These are phyloP conservation scores for Gymnorhina tibicen DNA, from an alignment of 2,113 vertebrate species.

Conservation along the genomic window DNA sequence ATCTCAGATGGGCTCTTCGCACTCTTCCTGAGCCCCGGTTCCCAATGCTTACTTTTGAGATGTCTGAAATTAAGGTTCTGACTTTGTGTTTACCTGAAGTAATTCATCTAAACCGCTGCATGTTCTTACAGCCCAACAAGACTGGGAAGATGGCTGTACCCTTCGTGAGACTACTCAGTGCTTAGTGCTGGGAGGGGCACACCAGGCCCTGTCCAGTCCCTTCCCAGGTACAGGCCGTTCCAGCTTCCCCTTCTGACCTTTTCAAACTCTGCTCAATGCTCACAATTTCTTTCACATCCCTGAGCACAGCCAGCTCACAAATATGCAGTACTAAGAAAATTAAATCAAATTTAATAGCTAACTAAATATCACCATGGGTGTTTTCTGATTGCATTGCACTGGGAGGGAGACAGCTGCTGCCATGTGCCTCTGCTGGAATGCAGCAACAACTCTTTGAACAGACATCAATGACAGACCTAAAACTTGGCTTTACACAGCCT, in stretches of 20 bases:
- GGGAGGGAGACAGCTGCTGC: not conserved
- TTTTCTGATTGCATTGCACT: not conserved
- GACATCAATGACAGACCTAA: not conserved
- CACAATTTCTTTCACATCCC: not conserved
- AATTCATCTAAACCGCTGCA: not conserved
- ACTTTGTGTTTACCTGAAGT: not conserved
- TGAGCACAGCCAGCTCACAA: not conserved
- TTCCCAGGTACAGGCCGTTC: not conserved
- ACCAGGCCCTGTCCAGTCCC: not conserved
- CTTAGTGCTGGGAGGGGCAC: not conserved
- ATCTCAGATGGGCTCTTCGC: not conserved
- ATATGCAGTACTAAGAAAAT: constrained; percentile 10
- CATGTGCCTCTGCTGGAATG: not conserved
- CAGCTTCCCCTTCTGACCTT: not conserved
- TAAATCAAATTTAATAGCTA: constrained; percentile 41
- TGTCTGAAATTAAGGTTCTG: not conserved
- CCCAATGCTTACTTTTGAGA: not conserved
- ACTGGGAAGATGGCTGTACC: not conserved
- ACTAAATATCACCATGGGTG: constrained; percentile 30
- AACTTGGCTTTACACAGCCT: not conserved
- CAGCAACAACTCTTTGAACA: not conserved
- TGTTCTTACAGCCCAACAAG: not conserved
- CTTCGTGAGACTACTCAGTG: not conserved
- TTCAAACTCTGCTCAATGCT: not conserved
- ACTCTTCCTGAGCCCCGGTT: fast-evolving